Evolutionary conservation across 92 coral and sea anemone genomes (phyloP).

Genomic region (Heteractis magnifica): DNA sequence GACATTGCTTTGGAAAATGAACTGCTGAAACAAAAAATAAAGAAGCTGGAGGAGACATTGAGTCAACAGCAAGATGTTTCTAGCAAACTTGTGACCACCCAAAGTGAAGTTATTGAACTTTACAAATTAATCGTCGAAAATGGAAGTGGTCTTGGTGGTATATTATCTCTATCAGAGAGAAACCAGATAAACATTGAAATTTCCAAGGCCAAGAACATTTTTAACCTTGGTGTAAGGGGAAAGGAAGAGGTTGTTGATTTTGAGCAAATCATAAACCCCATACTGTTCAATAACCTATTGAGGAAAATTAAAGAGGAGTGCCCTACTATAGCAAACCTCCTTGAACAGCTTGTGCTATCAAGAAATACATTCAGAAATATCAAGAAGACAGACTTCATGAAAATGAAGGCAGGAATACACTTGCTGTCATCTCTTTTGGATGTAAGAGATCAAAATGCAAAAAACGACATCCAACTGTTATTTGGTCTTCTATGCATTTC

Average conservation of each 20-base stretch:
- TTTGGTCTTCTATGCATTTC: slow-evolving; percentile 46
- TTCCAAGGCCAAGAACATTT: slow-evolving; percentile 5
- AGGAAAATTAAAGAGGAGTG: slow-evolving; percentile 29
- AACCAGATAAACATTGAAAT: slow-evolving; percentile 27
- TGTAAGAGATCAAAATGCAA: slow-evolving; percentile 36
- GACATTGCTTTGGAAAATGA: not conserved
- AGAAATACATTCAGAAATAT: slow-evolving; percentile 28
- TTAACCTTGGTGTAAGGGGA: slow-evolving; percentile 33
- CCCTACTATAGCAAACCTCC: slow-evolving; percentile 42
- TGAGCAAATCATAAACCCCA: slow-evolving; percentile 23
- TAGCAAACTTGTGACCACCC: not conserved
- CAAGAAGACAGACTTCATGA: slow-evolving; percentile 29
- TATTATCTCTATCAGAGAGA: slow-evolving; percentile 52
- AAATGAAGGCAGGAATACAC: slow-evolving; percentile 50
- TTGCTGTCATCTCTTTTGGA: slow-evolving; percentile 38
- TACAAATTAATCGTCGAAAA: slow-evolving; percentile 11
- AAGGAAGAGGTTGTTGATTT: slow-evolving; percentile 30
- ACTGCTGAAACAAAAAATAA: not conserved
- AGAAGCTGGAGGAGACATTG: not conserved
- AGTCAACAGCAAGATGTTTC: slow-evolving; percentile 8
- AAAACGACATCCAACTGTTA: slow-evolving; percentile 45
- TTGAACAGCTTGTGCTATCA: slow-evolving; percentile 43
- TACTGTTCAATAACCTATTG: slow-evolving; percentile 36
- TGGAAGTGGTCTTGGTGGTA: slow-evolving; percentile 43
- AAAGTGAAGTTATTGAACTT: slow-evolving; percentile 2